phyloP scores from a whole-genome alignment of 2,888 invertebrate genomes.

The Melieria crassipennis region DNA sequence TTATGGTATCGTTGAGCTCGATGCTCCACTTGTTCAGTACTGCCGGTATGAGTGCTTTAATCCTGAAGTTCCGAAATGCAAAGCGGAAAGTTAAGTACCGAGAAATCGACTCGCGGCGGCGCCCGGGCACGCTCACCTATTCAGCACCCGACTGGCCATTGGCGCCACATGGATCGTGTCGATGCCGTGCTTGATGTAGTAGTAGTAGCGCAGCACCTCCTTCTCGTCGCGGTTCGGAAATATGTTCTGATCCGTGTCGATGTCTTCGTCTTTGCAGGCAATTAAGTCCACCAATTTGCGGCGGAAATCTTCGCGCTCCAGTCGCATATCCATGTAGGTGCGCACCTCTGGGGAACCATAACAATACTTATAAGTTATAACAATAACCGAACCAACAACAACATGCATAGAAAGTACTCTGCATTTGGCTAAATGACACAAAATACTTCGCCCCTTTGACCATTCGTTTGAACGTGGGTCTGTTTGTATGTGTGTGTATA shows the following conservation, averaged over 20 bases:
- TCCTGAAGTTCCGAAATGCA: conserved; percentile 62
- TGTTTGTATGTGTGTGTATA: neutral
- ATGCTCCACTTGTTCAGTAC: conserved; percentile 73
- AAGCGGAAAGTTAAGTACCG: conserved; percentile 8
- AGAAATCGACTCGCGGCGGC: neutral
- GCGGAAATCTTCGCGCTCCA: conserved; percentile 85
- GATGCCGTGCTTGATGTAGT: conserved; percentile 89
- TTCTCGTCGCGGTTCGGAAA: conserved; percentile 74
- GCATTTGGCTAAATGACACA: neutral
- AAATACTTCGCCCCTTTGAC: neutral
- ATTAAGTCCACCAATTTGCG: conserved; percentile 81
- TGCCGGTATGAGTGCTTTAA: conserved; percentile 73
- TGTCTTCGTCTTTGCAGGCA: conserved; percentile 67
- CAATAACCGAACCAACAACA: neutral
- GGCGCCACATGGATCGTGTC: conserved; percentile 91
- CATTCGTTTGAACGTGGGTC: neutral
- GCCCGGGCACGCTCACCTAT: conserved; percentile 65
- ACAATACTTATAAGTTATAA: neutral
- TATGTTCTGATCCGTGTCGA: conserved; percentile 45
- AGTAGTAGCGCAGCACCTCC: conserved; percentile 83
- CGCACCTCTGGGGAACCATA: conserved; percentile 67
- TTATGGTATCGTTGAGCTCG: conserved; percentile 71
- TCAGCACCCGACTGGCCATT: conserved; percentile 78
- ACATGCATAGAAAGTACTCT: neutral
- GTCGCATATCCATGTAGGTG: conserved; percentile 75